These are phyloP conservation scores for Rhineura floridana DNA, from an alignment of 2,113 vertebrate species.

Conservation along the genomic window DNA sequence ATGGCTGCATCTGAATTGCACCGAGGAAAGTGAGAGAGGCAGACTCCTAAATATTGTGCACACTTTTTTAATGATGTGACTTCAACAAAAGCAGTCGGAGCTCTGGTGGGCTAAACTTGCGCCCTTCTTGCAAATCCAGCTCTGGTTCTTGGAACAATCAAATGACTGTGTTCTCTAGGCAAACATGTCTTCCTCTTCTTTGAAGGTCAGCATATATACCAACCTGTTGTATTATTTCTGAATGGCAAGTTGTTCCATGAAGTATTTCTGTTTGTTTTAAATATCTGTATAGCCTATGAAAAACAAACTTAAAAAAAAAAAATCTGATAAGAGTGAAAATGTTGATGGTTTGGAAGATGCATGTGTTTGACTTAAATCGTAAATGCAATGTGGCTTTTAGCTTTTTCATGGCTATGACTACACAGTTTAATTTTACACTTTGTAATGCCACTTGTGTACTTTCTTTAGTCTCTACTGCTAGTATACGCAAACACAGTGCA, in stretches of 20 bases:
- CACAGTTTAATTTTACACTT: slow-evolving; percentile 11
- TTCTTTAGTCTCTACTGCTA: not conserved
- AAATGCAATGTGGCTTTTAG: not conserved
- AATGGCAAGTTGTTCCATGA: not conserved
- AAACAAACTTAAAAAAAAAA: fast-evolving
- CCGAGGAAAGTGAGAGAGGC: no score
- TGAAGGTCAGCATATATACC: not conserved
- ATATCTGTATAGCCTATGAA: not conserved
- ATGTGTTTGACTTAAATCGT: not conserved
- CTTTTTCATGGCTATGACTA: not conserved
- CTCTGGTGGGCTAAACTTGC: no score
- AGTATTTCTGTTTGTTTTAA: no score
- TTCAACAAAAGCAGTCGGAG: not conserved
- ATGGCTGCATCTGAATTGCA: no score
- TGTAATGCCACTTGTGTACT: not conserved
- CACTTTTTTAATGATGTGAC: not conserved
- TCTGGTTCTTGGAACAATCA: not conserved
- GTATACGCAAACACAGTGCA: not conserved
- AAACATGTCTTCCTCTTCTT: not conserved
- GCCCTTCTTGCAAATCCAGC: no score
- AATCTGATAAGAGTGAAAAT: not conserved
- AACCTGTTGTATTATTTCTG: not conserved
- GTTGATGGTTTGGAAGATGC: not conserved
- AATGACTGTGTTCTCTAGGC: not conserved
- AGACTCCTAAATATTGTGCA: no score